A percentile compares a stretch with the other conserved stretches of the same genome.
phyloP scores from a whole-genome alignment of 2,797 vertebrate genomes.

The Gymnoscopelus braueri region DNA sequence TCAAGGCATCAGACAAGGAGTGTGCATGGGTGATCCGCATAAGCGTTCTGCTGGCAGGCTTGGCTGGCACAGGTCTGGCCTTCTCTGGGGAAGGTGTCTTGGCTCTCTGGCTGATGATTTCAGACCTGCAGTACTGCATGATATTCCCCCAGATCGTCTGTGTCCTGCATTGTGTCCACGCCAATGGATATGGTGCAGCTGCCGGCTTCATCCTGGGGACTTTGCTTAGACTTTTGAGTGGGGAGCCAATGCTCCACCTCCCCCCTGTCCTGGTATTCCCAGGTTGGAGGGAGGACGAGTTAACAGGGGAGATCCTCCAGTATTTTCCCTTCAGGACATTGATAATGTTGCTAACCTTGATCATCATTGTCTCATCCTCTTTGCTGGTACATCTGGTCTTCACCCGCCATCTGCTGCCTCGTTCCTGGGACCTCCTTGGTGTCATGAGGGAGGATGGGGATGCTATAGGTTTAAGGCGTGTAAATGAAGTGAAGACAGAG shows the following conservation, averaged over 20 bases:
- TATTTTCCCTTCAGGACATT: slow-evolving; percentile 75
- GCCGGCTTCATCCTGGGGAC: slow-evolving; percentile 57
- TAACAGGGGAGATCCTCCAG: slow-evolving; percentile 46
- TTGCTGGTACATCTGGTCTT: slow-evolving; percentile 58
- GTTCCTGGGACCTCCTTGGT: slow-evolving; percentile 64
- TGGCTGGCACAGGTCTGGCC: slow-evolving; percentile 49
- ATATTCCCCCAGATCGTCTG: slow-evolving; percentile 76
- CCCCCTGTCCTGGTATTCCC: slow-evolving; percentile 57
- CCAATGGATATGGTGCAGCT: slow-evolving; percentile 65
- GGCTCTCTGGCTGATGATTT: slow-evolving; percentile 69
- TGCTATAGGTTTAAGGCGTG: too few species aligned
- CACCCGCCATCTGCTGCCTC: slow-evolving; percentile 62
- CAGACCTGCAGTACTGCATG: slow-evolving; percentile 69
- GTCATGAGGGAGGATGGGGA: neutral
- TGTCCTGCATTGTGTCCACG: slow-evolving; percentile 57
- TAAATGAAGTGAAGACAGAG: neutral
- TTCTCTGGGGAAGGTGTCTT: slow-evolving; percentile 64
- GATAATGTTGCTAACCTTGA: slow-evolving; percentile 59
- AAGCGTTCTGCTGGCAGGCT: slow-evolving; percentile 61
- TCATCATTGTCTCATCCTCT: slow-evolving; percentile 40
- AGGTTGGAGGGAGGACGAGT: slow-evolving; percentile 35
- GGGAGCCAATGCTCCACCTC: slow-evolving; percentile 65
- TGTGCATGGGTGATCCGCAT: slow-evolving; percentile 67
- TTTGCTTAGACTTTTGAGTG: slow-evolving; percentile 65
- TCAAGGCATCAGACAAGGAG: slow-evolving; percentile 69